Evolutionary conservation across 2,797 vertebrate species (phyloP).

Genomic region (Crax fasciolata): DNA sequence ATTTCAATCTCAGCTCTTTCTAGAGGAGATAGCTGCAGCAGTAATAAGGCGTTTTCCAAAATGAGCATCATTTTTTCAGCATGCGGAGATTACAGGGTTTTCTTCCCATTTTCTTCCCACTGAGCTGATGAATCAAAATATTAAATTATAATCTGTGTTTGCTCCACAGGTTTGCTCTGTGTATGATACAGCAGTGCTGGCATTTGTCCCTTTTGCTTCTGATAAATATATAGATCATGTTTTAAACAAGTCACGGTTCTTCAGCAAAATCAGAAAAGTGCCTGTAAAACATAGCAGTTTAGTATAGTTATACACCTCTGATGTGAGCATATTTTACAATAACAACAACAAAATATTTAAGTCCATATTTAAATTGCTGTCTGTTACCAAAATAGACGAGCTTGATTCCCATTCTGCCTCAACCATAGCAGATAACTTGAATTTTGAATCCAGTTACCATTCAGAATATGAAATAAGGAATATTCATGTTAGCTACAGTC

Average conservation of each 20-base stretch:
- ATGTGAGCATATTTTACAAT: not conserved
- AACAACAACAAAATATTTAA: not conserved
- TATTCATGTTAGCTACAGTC: not conserved
- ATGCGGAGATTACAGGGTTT: not conserved
- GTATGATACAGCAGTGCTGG: not conserved
- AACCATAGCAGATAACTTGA: not conserved
- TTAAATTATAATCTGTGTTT: not conserved
- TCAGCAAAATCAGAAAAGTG: not conserved
- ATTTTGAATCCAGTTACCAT: conserved; percentile 14
- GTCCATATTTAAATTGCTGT: not conserved
- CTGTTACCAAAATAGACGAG: not conserved
- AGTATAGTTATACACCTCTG: not conserved
- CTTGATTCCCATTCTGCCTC: conserved; percentile 22
- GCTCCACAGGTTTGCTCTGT: not conserved
- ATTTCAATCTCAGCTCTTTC: not conserved
- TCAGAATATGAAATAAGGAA: not conserved
- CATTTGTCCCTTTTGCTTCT: not conserved
- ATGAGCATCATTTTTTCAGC: not conserved
- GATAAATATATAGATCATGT: not conserved
- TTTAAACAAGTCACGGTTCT: not conserved
- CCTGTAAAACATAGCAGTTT: not conserved
- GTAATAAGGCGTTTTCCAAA: not conserved
- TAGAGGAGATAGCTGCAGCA: not conserved
- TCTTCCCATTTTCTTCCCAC: conserved; percentile 17
- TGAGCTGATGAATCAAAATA: not conserved